Evolutionary conservation across 2,888 invertebrate species (phyloP).

Genomic region (Eristalis pertinax): DNA sequence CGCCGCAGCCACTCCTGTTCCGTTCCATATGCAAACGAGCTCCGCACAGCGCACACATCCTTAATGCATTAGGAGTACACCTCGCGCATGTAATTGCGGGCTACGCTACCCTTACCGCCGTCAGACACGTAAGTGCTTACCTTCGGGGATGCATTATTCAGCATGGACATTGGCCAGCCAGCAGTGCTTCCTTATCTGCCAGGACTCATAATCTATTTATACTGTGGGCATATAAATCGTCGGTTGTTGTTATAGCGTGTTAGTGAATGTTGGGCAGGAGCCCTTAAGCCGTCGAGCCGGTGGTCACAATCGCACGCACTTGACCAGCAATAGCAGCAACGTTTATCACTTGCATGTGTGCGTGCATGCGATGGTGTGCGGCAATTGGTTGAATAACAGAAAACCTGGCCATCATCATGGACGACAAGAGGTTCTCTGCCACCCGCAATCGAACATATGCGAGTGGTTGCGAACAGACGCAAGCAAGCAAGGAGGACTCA

Average conservation of each 20-base stretch:
- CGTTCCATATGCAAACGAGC: constrained; percentile 62
- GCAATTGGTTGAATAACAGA: constrained; percentile 49
- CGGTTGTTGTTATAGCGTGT: constrained; percentile 68
- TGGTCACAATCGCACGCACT: constrained; percentile 63
- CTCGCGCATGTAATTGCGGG: constrained; percentile 59
- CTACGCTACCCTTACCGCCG: constrained; percentile 15
- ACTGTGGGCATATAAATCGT: constrained; percentile 68
- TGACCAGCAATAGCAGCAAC: constrained; percentile 55
- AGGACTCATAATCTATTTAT: constrained; percentile 65
- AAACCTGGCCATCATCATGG: constrained; percentile 45
- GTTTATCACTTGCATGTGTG: constrained; percentile 9
- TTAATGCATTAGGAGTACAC: constrained; percentile 64
- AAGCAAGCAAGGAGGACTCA: constrained; percentile 28
- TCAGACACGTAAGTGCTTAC: constrained; percentile 65
- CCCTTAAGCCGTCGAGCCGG: constrained; percentile 33
- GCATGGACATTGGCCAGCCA: constrained; percentile 69
- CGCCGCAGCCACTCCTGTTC: constrained; percentile 26
- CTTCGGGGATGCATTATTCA: constrained; percentile 65
- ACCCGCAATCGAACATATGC: constrained; percentile 2
- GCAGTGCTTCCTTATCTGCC: constrained; percentile 37
- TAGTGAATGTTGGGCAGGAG: constrained; percentile 61
- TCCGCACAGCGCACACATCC: constrained; percentile 44
- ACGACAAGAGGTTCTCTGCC: constrained; percentile 29
- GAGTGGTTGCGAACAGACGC: constrained; percentile 7
- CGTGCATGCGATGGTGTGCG: background rate